phyloP scores from a whole-genome alignment of 2,113 vertebrate genomes.

The Labeo catla region DNA sequence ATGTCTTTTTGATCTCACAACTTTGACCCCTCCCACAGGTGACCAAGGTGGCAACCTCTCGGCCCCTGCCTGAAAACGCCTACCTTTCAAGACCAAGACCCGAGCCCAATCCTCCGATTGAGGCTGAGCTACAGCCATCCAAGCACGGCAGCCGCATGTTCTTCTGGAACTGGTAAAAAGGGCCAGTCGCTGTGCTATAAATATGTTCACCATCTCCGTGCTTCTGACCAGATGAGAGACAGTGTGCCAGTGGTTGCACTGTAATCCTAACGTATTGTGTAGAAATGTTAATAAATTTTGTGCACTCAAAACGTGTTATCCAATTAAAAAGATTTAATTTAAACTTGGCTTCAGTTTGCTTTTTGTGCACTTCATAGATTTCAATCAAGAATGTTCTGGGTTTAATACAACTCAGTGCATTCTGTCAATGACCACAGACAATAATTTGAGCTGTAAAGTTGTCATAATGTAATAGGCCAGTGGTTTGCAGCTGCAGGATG shows the following conservation, averaged over 20 bases:
- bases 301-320: slow-evolving; percentile 25
- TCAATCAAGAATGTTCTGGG: background rate
- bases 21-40: slow-evolving; percentile 73
- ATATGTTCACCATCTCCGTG: background rate
- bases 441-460: background rate
- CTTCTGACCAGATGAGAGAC: slow-evolving; percentile 33
- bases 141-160: slow-evolving; percentile 85
- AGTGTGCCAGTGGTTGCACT: background rate
- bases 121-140: slow-evolving; percentile 87
- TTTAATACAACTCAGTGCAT: background rate
- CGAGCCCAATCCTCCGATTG: slow-evolving; percentile 79
- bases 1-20: background rate
- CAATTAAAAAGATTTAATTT: slow-evolving; percentile 53
- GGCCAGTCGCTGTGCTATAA: background rate
- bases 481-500: too few relatives aligned
- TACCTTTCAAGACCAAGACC: slow-evolving; percentile 89
- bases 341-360: background rate
- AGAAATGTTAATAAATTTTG: slow-evolving; percentile 46
- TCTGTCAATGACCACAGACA: background rate
- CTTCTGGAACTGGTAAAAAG: slow-evolving; percentile 87
- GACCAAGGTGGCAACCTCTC: slow-evolving; percentile 92
- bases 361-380: background rate
- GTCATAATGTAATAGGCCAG: too few relatives aligned
- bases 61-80: slow-evolving; percentile 87
- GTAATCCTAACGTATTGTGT: slow-evolving; percentile 33